Percentiles rank a stretch among this genome's conserved stretches.
phyloP scores from a whole-genome alignment of 92 coral and sea anemone species.

The Isaurus tuberculatus region DNA sequence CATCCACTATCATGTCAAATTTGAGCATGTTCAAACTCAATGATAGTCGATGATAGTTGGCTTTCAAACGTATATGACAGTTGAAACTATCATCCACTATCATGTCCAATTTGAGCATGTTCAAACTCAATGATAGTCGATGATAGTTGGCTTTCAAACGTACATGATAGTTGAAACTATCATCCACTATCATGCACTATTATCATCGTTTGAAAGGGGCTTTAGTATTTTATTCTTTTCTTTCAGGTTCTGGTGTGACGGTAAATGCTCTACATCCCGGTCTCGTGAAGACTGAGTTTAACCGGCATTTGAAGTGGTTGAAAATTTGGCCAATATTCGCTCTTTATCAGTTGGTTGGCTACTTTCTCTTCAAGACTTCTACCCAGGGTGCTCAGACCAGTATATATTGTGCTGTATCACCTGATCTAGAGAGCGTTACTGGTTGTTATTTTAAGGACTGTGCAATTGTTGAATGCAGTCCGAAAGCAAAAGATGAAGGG shows the following conservation, averaged over 20 bases:
- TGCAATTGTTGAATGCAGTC: slow-evolving; percentile 56
- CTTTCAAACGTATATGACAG: no score
- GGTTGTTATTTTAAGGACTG: slow-evolving; percentile 78
- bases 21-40: no score
- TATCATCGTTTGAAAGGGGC: no score
- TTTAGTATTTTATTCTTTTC: neutral
- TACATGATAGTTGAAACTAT: no score
- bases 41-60: no score
- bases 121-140: no score
- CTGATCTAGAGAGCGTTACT: slow-evolving; percentile 70
- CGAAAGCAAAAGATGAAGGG: slow-evolving; percentile 73
- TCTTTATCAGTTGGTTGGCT: slow-evolving; percentile 63
- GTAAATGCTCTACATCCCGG: slow-evolving; percentile 90
- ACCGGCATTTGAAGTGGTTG: slow-evolving; percentile 56
- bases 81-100: no score
- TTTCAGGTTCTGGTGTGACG: slow-evolving; percentile 74
- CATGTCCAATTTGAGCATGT: no score
- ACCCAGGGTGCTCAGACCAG: slow-evolving; percentile 84
- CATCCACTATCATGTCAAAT: no score
- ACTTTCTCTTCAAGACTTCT: slow-evolving; percentile 78
- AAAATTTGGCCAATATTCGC: slow-evolving; percentile 72
- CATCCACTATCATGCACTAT: no score
- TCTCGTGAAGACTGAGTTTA: slow-evolving; percentile 69
- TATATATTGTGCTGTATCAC: slow-evolving; percentile 82
- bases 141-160: no score